Conservation (phyloP, 2,888 invertebrate genomes). For the Tetheella fluctuosa region DNA sequence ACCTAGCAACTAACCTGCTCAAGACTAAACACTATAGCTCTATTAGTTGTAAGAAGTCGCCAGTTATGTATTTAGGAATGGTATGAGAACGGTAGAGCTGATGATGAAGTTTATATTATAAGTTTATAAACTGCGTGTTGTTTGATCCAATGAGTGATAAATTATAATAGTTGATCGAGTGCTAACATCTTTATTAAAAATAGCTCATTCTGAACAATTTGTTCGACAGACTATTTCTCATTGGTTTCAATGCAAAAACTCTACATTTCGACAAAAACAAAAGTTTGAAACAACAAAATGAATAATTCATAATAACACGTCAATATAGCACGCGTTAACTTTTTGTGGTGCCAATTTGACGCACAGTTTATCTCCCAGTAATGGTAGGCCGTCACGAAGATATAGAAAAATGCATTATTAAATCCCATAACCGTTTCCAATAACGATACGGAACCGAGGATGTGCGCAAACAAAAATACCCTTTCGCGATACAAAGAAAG, state of each 20-base stretch:
- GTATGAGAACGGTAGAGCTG: no score
- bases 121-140: no score
- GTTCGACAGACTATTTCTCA: slow-evolving; percentile 29
- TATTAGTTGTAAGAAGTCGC: no score
- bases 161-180: no score
- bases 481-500: slow-evolving; percentile 48
- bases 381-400: slow-evolving; percentile 58
- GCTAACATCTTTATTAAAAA: slow-evolving; percentile 9
- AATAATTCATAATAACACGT: slow-evolving; percentile 48
- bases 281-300: slow-evolving; percentile 24
- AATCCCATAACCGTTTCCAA: slow-evolving; percentile 70
- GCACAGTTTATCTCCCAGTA: slow-evolving; percentile 69
- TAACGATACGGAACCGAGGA: slow-evolving; percentile 44
- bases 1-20: no score
- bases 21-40: no score
- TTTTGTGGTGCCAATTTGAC: slow-evolving; percentile 69
- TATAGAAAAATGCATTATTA: slow-evolving; percentile 77
- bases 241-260: slow-evolving; percentile 18
- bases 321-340: slow-evolving; percentile 56
- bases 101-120: no score
- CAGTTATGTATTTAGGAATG: no score
- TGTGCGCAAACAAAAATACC: slow-evolving; percentile 62
- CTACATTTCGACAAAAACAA: slow-evolving; percentile 16
- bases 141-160: no score
- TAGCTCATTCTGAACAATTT: slow-evolving; percentile 29